Conservation (phyloP, 2,888 invertebrate genomes). For the Hartigia nigra region DNA sequence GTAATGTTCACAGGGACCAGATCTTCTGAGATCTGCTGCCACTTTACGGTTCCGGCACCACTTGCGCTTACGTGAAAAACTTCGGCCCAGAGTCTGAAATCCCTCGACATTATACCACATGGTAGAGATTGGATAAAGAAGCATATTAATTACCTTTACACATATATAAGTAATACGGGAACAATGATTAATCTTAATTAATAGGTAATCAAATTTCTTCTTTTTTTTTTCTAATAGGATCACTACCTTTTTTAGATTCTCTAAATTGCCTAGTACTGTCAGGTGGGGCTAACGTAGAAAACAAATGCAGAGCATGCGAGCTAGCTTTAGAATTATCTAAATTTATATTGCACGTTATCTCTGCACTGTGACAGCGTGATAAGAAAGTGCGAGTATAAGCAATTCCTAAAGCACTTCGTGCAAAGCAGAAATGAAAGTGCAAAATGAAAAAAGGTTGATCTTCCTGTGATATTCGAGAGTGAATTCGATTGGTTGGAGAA, state of each 20-base stretch:
- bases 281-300: background rate
- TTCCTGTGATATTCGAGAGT: background rate
- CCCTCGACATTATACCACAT: conserved; percentile 12
- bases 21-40: conserved; percentile 98
- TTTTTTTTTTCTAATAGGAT: background rate
- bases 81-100: conserved; percentile 94
- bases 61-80: conserved; percentile 97
- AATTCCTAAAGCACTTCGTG: conserved; percentile 13
- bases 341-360: background rate
- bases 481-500: background rate
- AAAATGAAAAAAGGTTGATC: conserved; percentile 16
- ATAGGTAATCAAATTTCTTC: background rate
- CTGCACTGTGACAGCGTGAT: background rate
- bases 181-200: conserved; percentile 4
- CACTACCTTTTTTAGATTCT: background rate
- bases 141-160: background rate
- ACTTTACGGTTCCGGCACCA: conserved; percentile 92
- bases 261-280: background rate
- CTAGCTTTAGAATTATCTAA: background rate
- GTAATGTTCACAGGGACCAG: conserved; percentile 98
- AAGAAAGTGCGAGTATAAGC: background rate
- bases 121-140: background rate
- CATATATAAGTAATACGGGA: background rate
- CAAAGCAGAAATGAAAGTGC: conserved; percentile 21
- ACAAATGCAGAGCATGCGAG: background rate